Evolutionary conservation across 2,797 vertebrate species (phyloP), one percentile per base, ranked within the genome.

Genomic region (Poecilia gillii): DNA sequence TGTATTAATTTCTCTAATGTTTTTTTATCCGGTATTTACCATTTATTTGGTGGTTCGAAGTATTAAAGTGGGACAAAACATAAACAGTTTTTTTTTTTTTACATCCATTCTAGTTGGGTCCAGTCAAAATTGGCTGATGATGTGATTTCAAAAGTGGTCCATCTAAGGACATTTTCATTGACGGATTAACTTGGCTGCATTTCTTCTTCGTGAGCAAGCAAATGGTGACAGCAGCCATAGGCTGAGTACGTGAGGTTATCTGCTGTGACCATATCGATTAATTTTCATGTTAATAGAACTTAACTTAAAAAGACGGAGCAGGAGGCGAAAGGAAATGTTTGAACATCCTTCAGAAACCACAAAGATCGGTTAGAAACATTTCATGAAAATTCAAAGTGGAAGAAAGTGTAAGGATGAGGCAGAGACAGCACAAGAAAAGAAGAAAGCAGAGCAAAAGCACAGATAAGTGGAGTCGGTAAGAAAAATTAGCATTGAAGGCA

Each of bases 401-500:
- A 46, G 25, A 18, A 16, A 46, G 12, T 70, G 25, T 28, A 46
- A 68, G 23, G 41, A 71, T 2, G 12, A 16, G 39, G 11, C 23
- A 6, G 7, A 71, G 46, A 33, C 12, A 36, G 36, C 47, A 45
- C n/a, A 41, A 49, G 18, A 28, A 53, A 18, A 14, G 5, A 28
- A 25, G 16, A 76, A 36, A 66, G 8, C 41, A 72, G 51, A 45
- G 39, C 25, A 3, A 53, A 18, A 16, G 6, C 12, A 43, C 0
- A 55, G 1, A 62, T 45, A 41, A 28, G 36, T 28, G 4, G 4
- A 51, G 16, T 41, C 4, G 18, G 47, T 75, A 80, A 78, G 71
- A 82, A 53, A 87, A 89, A 85, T 74, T 11, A 2, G 53, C 45
- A 70, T 47, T 82, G 28, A 28, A 31, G 62, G 72, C 13, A 71